These are phyloP conservation scores for Cerceris ruficornis DNA, from an alignment of 2,888 invertebrate genomes.

Conservation along the genomic window DNA sequence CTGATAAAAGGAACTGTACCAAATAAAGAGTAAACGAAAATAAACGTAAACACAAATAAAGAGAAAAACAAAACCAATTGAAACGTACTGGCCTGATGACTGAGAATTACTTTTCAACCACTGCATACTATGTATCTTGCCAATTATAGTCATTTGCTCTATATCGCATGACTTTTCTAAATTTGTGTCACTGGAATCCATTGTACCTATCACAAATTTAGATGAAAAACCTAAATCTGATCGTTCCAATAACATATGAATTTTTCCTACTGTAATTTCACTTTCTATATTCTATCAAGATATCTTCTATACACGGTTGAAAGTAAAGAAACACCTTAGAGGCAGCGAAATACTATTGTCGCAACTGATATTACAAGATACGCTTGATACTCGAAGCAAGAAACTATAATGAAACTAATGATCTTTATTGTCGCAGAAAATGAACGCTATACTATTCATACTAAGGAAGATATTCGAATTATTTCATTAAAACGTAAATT, in stretches of 20 bases:
- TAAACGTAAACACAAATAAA: conserved; percentile 14
- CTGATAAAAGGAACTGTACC: not conserved
- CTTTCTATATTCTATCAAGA: not conserved
- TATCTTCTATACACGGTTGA: too few relatives aligned
- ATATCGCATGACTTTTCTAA: conserved; percentile 41
- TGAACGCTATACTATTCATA: too few relatives aligned
- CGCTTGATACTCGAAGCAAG: too few relatives aligned
- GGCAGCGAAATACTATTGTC: too few relatives aligned
- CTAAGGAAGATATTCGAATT: too few relatives aligned
- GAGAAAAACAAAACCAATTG: conserved; percentile 17
- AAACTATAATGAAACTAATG: too few relatives aligned
- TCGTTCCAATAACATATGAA: conserved; percentile 12
- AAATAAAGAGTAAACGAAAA: not conserved
- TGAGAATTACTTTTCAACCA: conserved; percentile 68
- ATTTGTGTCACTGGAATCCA: conserved; percentile 51
- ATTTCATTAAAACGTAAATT: too few relatives aligned
- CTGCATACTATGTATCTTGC: conserved; percentile 67
- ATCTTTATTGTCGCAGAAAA: too few relatives aligned
- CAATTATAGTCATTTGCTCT: conserved; percentile 53
- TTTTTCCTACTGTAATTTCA: conserved; percentile 6
- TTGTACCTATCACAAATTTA: conserved; percentile 59
- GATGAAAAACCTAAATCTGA: conserved; percentile 34
- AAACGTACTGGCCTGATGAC: conserved; percentile 60
- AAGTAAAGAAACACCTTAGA: too few relatives aligned
- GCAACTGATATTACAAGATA: too few relatives aligned